These are phyloP conservation scores for Leptinotarsa tumamoca DNA, from an alignment of 2,888 invertebrate species.

Conservation along the genomic window DNA sequence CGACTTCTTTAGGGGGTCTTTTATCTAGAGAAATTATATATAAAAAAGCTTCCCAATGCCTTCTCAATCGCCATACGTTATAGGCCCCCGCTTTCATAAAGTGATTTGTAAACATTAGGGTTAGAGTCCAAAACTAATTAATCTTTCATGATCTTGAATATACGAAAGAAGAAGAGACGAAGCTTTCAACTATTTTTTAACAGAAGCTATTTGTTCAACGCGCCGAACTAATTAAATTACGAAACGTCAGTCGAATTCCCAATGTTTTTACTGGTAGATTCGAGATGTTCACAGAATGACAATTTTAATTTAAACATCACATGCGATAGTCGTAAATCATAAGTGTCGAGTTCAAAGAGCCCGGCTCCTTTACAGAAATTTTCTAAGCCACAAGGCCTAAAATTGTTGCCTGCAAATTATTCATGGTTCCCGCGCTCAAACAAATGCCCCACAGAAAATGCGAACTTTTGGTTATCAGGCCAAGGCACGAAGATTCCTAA, in stretches of 20 bases:
- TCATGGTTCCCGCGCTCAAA: slow-evolving; percentile 56
- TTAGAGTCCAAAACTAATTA: neutral
- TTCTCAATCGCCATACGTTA: too few species aligned
- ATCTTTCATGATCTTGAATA: neutral
- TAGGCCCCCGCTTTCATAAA: too few species aligned
- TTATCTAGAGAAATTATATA: too few species aligned
- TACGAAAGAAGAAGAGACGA: neutral
- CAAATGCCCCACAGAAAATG: slow-evolving; percentile 45
- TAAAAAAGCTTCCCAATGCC: too few species aligned
- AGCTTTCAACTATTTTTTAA: neutral
- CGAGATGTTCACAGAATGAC: slow-evolving; percentile 35
- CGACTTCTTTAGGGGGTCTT: too few species aligned
- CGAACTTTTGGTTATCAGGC: neutral
- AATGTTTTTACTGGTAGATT: slow-evolving; percentile 27
- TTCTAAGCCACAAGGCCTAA: slow-evolving; percentile 59
- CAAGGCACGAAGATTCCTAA: neutral
- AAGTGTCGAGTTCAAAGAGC: slow-evolving; percentile 55
- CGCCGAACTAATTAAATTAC: slow-evolving; percentile 16
- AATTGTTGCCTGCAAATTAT: slow-evolving; percentile 60
- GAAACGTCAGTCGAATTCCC: slow-evolving; percentile 12
- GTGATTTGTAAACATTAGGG: neutral
- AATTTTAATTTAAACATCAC: slow-evolving; percentile 48
- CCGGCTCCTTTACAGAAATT: slow-evolving; percentile 50
- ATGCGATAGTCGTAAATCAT: slow-evolving; percentile 55
- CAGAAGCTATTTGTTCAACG: neutral